Base-by-base conservation (phyloP, 2,113 vertebrate genomes). In the Odontophorus gujanensis region DNA sequence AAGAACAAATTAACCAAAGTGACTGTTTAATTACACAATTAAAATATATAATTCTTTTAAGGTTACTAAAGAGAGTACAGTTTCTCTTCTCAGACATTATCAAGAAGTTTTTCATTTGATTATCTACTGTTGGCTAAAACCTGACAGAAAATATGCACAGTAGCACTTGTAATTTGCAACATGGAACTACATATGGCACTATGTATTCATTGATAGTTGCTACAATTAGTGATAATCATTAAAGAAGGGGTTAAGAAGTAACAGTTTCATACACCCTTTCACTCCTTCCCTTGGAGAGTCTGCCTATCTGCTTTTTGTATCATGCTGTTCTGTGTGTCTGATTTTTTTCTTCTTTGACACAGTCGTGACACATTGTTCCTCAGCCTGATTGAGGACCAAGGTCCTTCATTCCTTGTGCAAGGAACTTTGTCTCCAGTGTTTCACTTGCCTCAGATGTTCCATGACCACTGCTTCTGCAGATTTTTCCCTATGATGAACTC, bases 141-240 rank as follows among this genome's bases (percentile, higher is more conserved):
- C 6, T 40, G 17, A 45, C 62, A 84, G 51, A 40, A 90, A 72
- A 36, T 40, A 76, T 11, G 12, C 13, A 87, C 45, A 86, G 57
- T 18, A 25, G 22, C 30, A 51, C 21, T 61, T 51, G 11, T 0
- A 0, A 6, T 84, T 62, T 13, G 36, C 2, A 1, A 9, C 38
- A 13, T 59, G 69, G 42, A 69, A n/a, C 18, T 53, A 3, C 10
- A 58, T 61, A 61, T 36, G 36, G 28, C 32, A 40, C 28, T 51
- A 13, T 32, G 19, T 59, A 34, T 43, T 48, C 51, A 65, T 66
- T 71, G 17, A 12, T 87, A 71, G 61, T 67, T 71, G 36, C 20
- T 19, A 25, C 80, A 90, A 76, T 66, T 79, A 72, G 24, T 79
- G 16, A 36, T 40, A 57, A 79, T 6, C 2, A 26, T 51, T 85